These are phyloP conservation scores for Cyphomyrus plagiostoma DNA, from an alignment of 2,113 vertebrate species.

Conservation along the genomic window DNA sequence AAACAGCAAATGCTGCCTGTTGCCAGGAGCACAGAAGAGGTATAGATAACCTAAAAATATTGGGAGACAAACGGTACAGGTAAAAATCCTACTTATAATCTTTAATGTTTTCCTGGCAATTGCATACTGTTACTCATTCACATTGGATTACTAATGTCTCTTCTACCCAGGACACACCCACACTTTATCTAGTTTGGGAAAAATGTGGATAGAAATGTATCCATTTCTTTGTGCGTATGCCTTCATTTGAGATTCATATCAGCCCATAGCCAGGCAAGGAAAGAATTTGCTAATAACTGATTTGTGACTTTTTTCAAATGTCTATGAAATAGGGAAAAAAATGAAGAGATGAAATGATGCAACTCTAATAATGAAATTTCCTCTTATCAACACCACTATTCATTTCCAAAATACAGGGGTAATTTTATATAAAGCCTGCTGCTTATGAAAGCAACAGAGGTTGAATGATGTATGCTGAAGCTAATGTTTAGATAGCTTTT, in stretches of 20 bases:
- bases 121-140: not conserved
- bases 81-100: not conserved
- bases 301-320: not conserved
- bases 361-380: constrained; percentile 29
- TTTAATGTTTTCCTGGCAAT: not conserved
- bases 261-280: not conserved
- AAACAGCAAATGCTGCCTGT: not conserved
- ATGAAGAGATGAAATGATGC: constrained; percentile 9
- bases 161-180: not conserved
- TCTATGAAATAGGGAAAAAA: not conserved
- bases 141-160: constrained; percentile 8
- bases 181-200: constrained; percentile 4
- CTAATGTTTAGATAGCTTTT: constrained; percentile 14
- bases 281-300: not conserved
- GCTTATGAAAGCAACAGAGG: not conserved
- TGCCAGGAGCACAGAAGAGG: not conserved
- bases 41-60: not conserved
- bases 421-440: constrained; percentile 14
- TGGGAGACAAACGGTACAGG: not conserved
- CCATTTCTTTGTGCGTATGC: not conserved
- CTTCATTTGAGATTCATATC: constrained; percentile 12
- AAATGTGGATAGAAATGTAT: not conserved
- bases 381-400: constrained; percentile 35
- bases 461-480: constrained; percentile 20
- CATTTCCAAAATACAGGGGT: constrained; percentile 20